Evolutionary conservation across 2,113 vertebrate species (phyloP), one percentile per base, ranked within the genome.

Genomic region (Gadus macrocephalus): DNA sequence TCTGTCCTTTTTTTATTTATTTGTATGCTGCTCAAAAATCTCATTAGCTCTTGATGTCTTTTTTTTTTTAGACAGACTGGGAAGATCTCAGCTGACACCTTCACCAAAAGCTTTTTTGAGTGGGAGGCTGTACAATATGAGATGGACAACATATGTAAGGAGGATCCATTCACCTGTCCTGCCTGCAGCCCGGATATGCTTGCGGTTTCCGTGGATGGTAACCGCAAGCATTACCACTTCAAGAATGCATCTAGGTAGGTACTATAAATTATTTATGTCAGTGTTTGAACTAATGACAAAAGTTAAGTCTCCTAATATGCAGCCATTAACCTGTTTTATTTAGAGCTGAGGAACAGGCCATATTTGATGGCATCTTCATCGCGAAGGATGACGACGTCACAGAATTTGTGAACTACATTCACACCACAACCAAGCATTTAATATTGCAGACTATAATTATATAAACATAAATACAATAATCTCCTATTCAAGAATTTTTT

Each of bases 151-250:
- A 62, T 77, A 22, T 64, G 64, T 5, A 28, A 65, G 63, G 63
- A 68, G 67, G 61, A 68, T 2, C 67, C 12, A 19, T 73, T 77
- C 62, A 60, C 22, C 62, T 73, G 71, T 64, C 67, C 62, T 19
- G 71, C 67, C 15, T 78, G 71, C 67, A 77, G 22, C 19, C 71
- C 67, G 53, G 56, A 65, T 20, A 69, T 71, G 28, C 56, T 71
- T 67, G 65, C 74, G 15, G 74, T 78, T 6, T 69, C 67, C 15
- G 42, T 71, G 17, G 75, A 72, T 68, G 66, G 70, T 31, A 72
- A 72, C 17, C 1, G 35, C 38, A 72, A 68, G 55, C 25, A 64
- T 19, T 67, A 78, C 53, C 9, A 56, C 15, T 64, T 77, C 14
- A 72, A 58, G 38, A 66, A 64, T 60, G 65, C 62, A 69, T 63